phyloP scores from a whole-genome alignment of 2,797 vertebrate species.

The Champsocephalus gunnari region DNA sequence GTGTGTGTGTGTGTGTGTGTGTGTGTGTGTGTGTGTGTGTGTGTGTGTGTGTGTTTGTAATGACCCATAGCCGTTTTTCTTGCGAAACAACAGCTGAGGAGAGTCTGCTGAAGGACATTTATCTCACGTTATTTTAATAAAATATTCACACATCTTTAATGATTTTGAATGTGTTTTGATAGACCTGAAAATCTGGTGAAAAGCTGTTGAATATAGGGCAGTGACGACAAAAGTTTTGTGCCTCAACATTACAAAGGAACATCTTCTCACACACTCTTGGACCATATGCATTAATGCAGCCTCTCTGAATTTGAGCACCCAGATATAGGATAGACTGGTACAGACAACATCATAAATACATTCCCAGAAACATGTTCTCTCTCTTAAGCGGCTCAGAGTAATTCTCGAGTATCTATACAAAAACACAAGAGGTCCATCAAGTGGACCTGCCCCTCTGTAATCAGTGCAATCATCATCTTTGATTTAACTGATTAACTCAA shows the following conservation, averaged over 20 bases:
- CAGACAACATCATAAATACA: background rate
- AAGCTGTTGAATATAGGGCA: constrained; percentile 32
- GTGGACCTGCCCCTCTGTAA: background rate
- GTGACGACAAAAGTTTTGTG: constrained; percentile 14
- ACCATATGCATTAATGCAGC: background rate
- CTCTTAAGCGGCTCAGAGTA: background rate
- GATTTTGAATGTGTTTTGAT: constrained; percentile 8
- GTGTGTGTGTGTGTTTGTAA: background rate
- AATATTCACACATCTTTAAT: constrained; percentile 1
- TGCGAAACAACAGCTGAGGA: constrained; percentile 4
- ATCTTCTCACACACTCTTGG: constrained; percentile 26
- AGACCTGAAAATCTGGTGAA: constrained; percentile 20
- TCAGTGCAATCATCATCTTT: background rate
- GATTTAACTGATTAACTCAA: background rate
- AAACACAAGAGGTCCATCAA: background rate
- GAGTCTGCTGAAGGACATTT: background rate
- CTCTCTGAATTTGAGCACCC: constrained; percentile 7
- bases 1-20: background rate
- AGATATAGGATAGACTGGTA: background rate
- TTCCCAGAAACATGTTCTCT: background rate
- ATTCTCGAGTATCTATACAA: background rate
- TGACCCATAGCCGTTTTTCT: background rate
- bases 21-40: background rate
- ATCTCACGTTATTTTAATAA: constrained; percentile 10
- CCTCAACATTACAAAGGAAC: background rate